Base-by-base conservation (phyloP, 2,888 invertebrate species). In the Coleophora flavipennella region DNA sequence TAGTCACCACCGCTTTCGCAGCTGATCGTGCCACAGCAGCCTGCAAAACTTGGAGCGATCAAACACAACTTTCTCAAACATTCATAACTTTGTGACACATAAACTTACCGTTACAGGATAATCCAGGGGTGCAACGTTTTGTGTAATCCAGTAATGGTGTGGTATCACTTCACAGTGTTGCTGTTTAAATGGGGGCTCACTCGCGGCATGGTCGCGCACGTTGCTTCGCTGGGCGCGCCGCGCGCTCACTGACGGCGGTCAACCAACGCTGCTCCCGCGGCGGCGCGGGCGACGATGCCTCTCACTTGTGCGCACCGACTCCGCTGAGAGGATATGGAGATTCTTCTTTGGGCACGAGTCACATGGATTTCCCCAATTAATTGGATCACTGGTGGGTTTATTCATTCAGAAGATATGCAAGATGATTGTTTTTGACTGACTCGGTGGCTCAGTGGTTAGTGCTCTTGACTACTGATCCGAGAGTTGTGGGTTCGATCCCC, bases 91-190 rank as follows among this genome's bases (percentile, higher is more conserved):
- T 20, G 20, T 11, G 10, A 36, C 33, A 14, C 32, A 20, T 39
- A 13, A 20, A 51, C 63, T 67, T 57, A 75, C 73, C 59, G 57
- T 51, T 48, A 39, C 28, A 39, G 20, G 20, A 20, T 20, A 20
- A 20, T 20, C 20, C 20, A 20, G 20, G 42, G 20, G 14, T 41
- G 46, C 44, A 51, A 47, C 44, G 47, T 45, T 36, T 43, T 39
- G 43, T 53, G 48, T 52, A 74, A 78, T 80, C 78, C 77, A 66
- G 20, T 20, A 20, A 20, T 20, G 20, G 6, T 59, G 49, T 53
- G 48, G 42, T 44, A 54, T 76, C 81, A 81, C 81, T 80, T 74
- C 77, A 81, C 78, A 64, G 58, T 60, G 49, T 68, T 61, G 52
- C 51, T 49, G 57, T 62, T 60, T 4, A 57, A 57, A 53, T 52